Base-by-base conservation (phyloP, 2,888 invertebrate genomes). In the Archaeoteleia sp. region DNA sequence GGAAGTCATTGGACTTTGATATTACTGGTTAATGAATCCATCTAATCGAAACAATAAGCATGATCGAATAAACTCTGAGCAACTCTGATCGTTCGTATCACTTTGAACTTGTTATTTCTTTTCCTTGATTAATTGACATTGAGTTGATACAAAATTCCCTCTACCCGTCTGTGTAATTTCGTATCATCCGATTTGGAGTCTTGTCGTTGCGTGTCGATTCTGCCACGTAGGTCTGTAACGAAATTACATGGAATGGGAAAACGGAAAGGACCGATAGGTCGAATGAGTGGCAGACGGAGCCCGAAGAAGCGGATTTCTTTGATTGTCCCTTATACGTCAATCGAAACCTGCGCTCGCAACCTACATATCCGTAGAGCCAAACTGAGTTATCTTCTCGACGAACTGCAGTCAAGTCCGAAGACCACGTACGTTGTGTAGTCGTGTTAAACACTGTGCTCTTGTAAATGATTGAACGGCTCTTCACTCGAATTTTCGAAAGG, bases 281-380 rank as follows among this genome's bases (percentile, higher is more conserved):
- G 54, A 48, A 46, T 58, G 58, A 58, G 70, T 61, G 68, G 71
- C 72, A 75, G 71, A 53, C 32, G 54, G 49, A 69, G 63, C 61
- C 42, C 55, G 39, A 61, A 55, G 51, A 69, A 61, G 58, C 51
- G 70, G 54, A 72, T 72, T 67, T 68, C 65, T 66, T 69, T 70
- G 72, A 73, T 74, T 73, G 74, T 72, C 71, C 66, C 69, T 63
- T 49, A 60, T 53, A 58, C 63, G 71, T 74, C 74, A 69, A 70
- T 72, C 67, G 58, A 53, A 62, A 60, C 51, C 46, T 55, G 55
- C 53, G 29, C 25, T 20, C 34, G 27, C 51, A 53, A 58, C 32
- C 48, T 37, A 23, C 43, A 49, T 37, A 54, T 60, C 57, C 53
- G 48, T 63, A 58, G 55, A 53, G 58, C 62, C 48, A 74, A 74